Evolutionary conservation across 2,113 vertebrate species (phyloP).

Genomic region (Vimba vimba): DNA sequence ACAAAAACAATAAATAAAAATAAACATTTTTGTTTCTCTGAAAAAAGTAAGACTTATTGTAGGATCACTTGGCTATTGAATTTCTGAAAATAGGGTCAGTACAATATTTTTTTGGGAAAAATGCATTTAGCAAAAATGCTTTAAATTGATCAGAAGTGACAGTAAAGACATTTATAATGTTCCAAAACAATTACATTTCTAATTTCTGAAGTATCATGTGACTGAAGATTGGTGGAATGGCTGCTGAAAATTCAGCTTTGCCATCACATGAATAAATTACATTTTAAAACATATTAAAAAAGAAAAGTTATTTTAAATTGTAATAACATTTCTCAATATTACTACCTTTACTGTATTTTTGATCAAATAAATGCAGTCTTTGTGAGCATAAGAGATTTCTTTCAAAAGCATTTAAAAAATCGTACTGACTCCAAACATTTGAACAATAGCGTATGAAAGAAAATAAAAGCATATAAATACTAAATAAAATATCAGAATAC

Average conservation of each 20-base stretch:
- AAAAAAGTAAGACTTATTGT: not conserved
- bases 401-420: not conserved
- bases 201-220: not conserved
- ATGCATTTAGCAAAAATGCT: no score
- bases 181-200: no score
- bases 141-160: no score
- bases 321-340: not conserved
- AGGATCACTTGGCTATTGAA: not conserved
- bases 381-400: not conserved
- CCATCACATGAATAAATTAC: not conserved
- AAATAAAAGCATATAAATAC: not conserved
- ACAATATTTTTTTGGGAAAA: no score
- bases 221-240: not conserved
- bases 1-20: not conserved
- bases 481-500: not conserved
- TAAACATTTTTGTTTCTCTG: not conserved
- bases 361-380: no score
- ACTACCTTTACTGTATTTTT: not conserved
- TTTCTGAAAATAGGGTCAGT: not conserved
- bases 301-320: not conserved
- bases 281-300: not conserved
- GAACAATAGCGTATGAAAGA: not conserved
- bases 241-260: not conserved
- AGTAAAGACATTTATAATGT: no score
- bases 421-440: not conserved